Evolutionary conservation across 2,888 invertebrate genomes (phyloP), one percentile per base, ranked within the genome.

Genomic region (Meandrusa payeni): DNA sequence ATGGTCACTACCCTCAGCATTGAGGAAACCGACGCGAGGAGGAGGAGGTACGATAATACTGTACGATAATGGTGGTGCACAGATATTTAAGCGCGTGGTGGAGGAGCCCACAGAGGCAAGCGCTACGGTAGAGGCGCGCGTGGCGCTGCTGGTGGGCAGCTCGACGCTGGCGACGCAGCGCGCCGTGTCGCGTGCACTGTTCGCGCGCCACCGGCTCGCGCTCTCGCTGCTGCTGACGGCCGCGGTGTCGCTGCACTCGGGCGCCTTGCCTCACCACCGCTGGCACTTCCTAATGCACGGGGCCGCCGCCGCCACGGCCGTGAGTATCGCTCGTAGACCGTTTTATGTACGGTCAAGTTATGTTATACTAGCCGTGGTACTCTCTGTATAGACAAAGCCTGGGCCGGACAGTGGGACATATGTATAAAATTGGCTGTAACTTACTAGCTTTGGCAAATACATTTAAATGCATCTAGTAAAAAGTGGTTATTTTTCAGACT

Each of bases 131-230:
- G 34, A 41, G 9, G 36, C 23, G 15, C 34, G 41, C 7, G 41
- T 41, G 7, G 28, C 23, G 9, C 2, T 22, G 11, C 36, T 41
- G 20, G 41, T 41, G 11, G 28, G 2, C 9, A 13, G 23, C 28
- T 5, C 22, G 2, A 94, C 96, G 0, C 87, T 93, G 38, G 92
- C 94, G 0, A 91, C 97, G 24, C 97, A 96, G 67, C 92, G 92
- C 4, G 97, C 96, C 64, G 93, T 97, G 19, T 95, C 97, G 0
- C 90, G 97, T 41, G 97, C 97, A 0, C 88, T 98, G 5, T 97
- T 97, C 66, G 97, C 97, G 71, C 91, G 92, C 46, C 96, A 98
- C 77, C 97, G 97, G 76, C 88, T 97, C 1, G 93, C 97, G 41
- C 97, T 94, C 70, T 95, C 94, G 64, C 94, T 97, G 64, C 90